phyloP scores from a whole-genome alignment of 2,888 invertebrate species.

The Xestia sexstrigata region DNA sequence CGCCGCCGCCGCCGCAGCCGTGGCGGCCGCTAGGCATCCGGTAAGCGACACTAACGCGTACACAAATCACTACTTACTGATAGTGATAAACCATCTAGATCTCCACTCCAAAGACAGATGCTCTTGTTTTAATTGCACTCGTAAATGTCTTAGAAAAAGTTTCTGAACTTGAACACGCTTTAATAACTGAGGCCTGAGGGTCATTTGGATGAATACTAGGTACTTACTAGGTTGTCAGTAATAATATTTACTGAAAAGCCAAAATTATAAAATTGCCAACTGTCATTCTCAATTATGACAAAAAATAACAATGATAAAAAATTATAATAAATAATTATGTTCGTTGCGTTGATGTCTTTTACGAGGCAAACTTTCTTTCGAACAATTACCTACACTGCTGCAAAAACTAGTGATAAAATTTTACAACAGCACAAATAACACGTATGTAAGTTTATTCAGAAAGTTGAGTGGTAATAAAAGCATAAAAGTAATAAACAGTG shows the following conservation, averaged over 20 bases:
- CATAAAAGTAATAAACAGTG: constrained; percentile 75
- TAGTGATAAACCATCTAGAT: constrained; percentile 28
- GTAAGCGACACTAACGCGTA: constrained; percentile 89
- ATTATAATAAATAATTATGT: not conserved
- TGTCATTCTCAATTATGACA: not conserved
- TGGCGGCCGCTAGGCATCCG: constrained; percentile 96
- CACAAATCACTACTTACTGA: constrained; percentile 45
- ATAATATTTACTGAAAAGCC: not conserved
- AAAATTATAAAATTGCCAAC: not conserved
- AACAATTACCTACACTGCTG: constrained; percentile 17
- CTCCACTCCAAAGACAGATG: constrained; percentile 17
- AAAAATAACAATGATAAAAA: not conserved
- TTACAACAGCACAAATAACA: constrained; percentile 55
- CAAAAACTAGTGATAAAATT: constrained; percentile 38
- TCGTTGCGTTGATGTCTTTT: constrained; percentile 68
- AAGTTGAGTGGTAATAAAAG: constrained; percentile 73
- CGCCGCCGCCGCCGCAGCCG: constrained; percentile 96
- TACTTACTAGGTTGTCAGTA: not conserved
- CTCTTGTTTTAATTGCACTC: constrained; percentile 14
- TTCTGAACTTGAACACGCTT: constrained; percentile 17
- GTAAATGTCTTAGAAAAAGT: constrained; percentile 12
- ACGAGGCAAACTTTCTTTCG: constrained; percentile 39
- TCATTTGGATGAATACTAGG: not conserved
- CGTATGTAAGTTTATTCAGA: constrained; percentile 53
- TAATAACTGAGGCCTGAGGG: too few species aligned